A percentile compares a stretch with the other conserved stretches of the same genome.
These are phyloP conservation scores for Muscidifurax raptorellus DNA, from an alignment of 1,140 invertebrate species.

Conservation along the genomic window DNA sequence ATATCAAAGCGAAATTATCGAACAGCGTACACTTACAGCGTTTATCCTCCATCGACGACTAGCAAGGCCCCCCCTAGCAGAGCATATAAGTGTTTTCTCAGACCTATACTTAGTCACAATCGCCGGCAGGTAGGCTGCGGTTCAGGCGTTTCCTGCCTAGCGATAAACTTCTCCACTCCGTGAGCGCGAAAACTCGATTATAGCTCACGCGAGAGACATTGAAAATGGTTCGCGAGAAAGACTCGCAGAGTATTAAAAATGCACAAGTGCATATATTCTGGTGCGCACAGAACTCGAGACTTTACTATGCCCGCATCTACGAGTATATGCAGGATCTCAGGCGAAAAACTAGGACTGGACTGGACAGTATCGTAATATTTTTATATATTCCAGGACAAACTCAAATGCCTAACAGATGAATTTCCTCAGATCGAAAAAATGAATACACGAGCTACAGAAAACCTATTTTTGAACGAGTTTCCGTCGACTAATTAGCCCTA, in stretches of 20 bases:
- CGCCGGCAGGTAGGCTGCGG: background rate
- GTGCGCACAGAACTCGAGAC: background rate
- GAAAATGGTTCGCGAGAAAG: background rate
- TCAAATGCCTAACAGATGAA: no score
- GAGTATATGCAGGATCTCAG: no score
- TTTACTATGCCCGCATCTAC: no score
- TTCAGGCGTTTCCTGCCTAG: background rate
- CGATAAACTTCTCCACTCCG: background rate
- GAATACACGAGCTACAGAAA: no score
- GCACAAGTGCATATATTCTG: no score
- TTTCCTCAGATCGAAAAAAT: no score
- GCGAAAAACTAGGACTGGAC: no score
- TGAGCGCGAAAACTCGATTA: background rate
- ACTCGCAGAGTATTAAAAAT: background rate
- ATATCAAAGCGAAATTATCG: slow-evolving; percentile 14
- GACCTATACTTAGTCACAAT: slow-evolving; percentile 18
- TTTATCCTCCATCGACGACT: slow-evolving; percentile 1
- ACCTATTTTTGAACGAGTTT: no score
- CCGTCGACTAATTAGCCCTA: no score
- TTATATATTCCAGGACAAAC: no score
- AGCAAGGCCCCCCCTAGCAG: background rate
- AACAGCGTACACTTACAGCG: background rate
- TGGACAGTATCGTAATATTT: no score
- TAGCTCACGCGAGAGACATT: slow-evolving; percentile 6
- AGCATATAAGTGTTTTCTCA: slow-evolving; percentile 13